Base-by-base conservation (phyloP, 2,113 vertebrate species). In the Poeciliopsis prolifica region DNA sequence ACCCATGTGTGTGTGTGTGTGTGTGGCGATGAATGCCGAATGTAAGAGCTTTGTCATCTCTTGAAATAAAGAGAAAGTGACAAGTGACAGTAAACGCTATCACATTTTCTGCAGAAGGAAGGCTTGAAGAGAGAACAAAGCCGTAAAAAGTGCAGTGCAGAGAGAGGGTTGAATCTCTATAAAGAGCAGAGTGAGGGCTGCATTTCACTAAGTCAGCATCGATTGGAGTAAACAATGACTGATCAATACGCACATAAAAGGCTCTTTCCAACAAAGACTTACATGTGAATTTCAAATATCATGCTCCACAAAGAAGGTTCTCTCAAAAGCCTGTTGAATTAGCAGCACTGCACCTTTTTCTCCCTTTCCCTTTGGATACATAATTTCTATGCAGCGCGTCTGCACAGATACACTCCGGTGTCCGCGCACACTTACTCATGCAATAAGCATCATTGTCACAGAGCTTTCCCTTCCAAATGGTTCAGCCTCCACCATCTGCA, bases 81-180 rank as follows among this genome's bases (percentile, higher is more conserved):
- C 93, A 93, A 91, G 92, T 93, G 93, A 93, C 94, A 93, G 90
- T 91, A 92, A 92, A 90, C 44, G 91, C 84, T 88, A 87, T 89
- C 84, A 85, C 74, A 71, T 83, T 86, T 88, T 86, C 69, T 70
- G 85, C 88, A 71, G 71, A 51, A 74, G 82, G 68, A 74, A 85
- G 90, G 92, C 91, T 90, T 92, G 88, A 92, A 86, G 86, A 75
- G 83, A 90, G 90, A 92, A 90, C 90, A 92, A 94, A 94, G 93
- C 74, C 1, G 72, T 28, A 13, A 75, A 78, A 86, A 58, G 51
- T 65, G 65, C 78, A 35, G 83, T 13, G 70, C 65, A 61, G 82
- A 65, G 82, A 65, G 83, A 80, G 87, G 91, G 90, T 93, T 90
- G 90, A 91, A 79, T 88, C 88, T 88, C 87, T 86, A 78, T 74